These are phyloP conservation scores for Paramisgurnus dabryanus DNA, from an alignment of 2,113 vertebrate genomes.

Conservation along the genomic window DNA sequence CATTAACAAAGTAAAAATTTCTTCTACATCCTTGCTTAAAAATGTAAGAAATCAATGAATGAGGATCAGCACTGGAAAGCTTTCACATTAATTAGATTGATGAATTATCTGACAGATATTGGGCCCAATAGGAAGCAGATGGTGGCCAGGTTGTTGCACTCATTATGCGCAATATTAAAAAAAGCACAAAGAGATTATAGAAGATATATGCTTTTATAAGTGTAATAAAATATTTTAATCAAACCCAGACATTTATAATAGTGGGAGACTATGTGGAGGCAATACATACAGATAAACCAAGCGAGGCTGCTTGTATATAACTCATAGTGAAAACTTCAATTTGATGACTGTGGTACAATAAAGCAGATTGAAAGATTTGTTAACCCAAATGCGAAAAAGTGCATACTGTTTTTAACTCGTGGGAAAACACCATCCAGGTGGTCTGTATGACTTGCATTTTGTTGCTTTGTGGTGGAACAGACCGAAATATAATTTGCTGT, in stretches of 20 bases:
- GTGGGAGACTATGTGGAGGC: constrained; percentile 23
- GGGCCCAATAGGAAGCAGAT: background rate
- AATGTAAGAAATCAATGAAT: background rate
- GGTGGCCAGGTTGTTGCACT: background rate
- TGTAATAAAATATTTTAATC: constrained; percentile 21
- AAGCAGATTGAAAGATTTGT: too few species aligned
- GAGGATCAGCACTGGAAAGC: background rate
- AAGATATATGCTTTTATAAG: background rate
- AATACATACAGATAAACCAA: constrained; percentile 15
- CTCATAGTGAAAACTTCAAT: background rate
- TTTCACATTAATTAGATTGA: background rate
- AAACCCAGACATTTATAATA: constrained; percentile 16
- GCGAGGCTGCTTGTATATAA: constrained; percentile 1
- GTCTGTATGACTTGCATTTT: too few species aligned
- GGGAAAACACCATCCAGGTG: too few species aligned
- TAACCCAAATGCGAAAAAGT: too few species aligned
- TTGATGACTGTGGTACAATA: too few species aligned
- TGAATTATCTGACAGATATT: background rate
- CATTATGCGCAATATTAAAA: background rate
- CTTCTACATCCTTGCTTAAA: background rate
- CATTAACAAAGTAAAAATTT: background rate
- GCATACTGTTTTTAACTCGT: too few species aligned
- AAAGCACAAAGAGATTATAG: background rate
- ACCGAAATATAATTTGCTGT: too few species aligned
- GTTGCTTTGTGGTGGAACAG: too few species aligned